Conservation (phyloP, 1,140 invertebrate species). For the Dendrolimus kikuchii region DNA sequence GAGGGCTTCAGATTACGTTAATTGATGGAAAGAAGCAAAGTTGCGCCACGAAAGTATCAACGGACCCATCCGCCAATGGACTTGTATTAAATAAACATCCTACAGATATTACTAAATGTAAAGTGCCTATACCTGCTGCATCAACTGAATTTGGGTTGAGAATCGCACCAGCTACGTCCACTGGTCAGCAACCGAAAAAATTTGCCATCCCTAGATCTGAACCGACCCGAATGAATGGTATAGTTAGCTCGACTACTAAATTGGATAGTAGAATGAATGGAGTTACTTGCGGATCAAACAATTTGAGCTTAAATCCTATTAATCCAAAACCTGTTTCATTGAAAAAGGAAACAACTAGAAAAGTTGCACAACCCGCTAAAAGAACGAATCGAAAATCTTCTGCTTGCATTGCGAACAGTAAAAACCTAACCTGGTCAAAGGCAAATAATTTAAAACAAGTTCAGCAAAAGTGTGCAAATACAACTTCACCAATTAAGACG, state of each 20-base stretch:
- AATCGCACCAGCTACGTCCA: constrained; percentile 37
- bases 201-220: constrained; percentile 29
- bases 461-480: constrained; percentile 55
- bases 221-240: constrained; percentile 36
- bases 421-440: constrained; percentile 66
- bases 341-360: constrained; percentile 48
- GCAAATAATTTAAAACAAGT: constrained; percentile 64
- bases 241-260: constrained; percentile 59
- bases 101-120: constrained; percentile 27
- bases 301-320: constrained; percentile 43
- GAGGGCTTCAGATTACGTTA: constrained; percentile 35
- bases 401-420: constrained; percentile 63
- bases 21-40: constrained; percentile 40
- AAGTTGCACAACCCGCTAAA: constrained; percentile 34
- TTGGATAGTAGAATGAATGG: constrained; percentile 63
- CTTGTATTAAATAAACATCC: constrained; percentile 24
- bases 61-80: constrained; percentile 56
- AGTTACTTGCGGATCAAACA: constrained; percentile 58
- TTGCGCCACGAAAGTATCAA: constrained; percentile 27
- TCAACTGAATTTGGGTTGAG: constrained; percentile 34
- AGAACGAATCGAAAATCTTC: constrained; percentile 63
- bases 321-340: constrained; percentile 26
- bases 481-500: constrained; percentile 26
- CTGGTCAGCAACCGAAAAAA: constrained; percentile 41
- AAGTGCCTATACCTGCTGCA: constrained; percentile 38